These are phyloP conservation scores for Dryococelus australis DNA, from an alignment of 2,888 invertebrate genomes.

Conservation along the genomic window DNA sequence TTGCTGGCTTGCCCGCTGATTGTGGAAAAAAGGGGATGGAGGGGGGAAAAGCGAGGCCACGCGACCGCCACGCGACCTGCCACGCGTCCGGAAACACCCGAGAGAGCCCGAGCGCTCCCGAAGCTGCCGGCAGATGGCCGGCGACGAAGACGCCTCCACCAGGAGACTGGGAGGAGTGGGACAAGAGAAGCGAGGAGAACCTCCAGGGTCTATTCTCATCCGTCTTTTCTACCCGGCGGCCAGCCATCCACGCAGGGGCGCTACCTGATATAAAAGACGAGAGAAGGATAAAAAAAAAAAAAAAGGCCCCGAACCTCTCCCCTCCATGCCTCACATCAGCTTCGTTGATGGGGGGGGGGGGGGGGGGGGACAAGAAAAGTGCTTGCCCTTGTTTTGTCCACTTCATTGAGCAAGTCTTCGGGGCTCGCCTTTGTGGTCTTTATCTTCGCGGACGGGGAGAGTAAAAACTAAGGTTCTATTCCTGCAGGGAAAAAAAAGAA, in stretches of 20 bases:
- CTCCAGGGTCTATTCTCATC: background rate
- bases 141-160: too few species aligned
- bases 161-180: background rate
- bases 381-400: background rate
- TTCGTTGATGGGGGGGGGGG: too few species aligned
- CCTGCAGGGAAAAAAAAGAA: background rate
- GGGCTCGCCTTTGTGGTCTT: background rate
- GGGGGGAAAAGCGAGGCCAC: background rate
- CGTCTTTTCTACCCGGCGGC: background rate
- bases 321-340: background rate
- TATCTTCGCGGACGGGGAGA: background rate
- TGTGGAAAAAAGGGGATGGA: background rate
- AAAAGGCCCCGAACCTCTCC: background rate
- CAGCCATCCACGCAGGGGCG: background rate
- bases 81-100: slow-evolving; percentile 9
- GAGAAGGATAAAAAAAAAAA: background rate
- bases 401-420: slow-evolving; percentile 16
- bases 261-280: background rate
- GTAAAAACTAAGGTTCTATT: background rate
- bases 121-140: background rate
- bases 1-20: background rate
- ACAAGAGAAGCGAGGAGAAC: background rate
- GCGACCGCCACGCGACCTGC: slow-evolving; percentile 4
- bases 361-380: background rate
- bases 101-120: background rate